Percentiles rank a stretch among this genome's conserved stretches.
These are phyloP conservation scores for Myoxocephalus aenaeus DNA, from an alignment of 2,797 vertebrate genomes.

Conservation along the genomic window DNA sequence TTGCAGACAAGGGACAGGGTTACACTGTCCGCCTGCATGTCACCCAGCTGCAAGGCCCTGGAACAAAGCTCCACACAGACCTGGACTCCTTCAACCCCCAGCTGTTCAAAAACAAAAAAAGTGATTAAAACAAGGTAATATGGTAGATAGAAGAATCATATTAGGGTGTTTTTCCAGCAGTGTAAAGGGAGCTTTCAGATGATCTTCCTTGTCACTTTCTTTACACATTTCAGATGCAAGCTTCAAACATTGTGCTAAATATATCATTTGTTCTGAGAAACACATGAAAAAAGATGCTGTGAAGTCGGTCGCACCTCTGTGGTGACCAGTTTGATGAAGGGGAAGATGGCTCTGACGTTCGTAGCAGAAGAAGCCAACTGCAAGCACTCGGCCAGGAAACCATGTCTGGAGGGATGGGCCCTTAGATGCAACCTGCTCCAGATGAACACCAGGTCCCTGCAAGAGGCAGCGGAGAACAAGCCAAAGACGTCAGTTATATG, in stretches of 20 bases:
- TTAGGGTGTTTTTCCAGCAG: not conserved
- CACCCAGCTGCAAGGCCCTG: slow-evolving; percentile 89
- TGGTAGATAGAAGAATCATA: not conserved
- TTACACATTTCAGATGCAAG: not conserved
- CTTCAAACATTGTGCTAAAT: not conserved
- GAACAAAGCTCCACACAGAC: slow-evolving; percentile 96
- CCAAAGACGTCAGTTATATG: not conserved
- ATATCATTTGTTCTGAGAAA: not conserved
- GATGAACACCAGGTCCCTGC: slow-evolving; percentile 96
- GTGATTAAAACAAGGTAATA: not conserved
- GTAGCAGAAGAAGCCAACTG: slow-evolving; percentile 91
- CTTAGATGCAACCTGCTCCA: slow-evolving; percentile 96
- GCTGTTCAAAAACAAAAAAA: slow-evolving; percentile 70
- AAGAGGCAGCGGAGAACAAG: slow-evolving; percentile 42
- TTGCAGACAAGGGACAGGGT: slow-evolving; percentile 95
- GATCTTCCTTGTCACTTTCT: not conserved
- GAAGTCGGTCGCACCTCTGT: slow-evolving; percentile 86
- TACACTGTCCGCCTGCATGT: slow-evolving; percentile 88
- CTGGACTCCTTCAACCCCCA: slow-evolving; percentile 91
- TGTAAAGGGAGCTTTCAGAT: not conserved
- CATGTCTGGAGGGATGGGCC: slow-evolving; percentile 90
- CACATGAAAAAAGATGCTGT: not conserved
- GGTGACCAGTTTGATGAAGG: slow-evolving; percentile 97
- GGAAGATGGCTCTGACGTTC: slow-evolving; percentile 95
- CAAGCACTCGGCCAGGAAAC: slow-evolving; percentile 93